Base-by-base conservation (phyloP, 2,113 vertebrate genomes). In the Pachycephala philippinensis region DNA sequence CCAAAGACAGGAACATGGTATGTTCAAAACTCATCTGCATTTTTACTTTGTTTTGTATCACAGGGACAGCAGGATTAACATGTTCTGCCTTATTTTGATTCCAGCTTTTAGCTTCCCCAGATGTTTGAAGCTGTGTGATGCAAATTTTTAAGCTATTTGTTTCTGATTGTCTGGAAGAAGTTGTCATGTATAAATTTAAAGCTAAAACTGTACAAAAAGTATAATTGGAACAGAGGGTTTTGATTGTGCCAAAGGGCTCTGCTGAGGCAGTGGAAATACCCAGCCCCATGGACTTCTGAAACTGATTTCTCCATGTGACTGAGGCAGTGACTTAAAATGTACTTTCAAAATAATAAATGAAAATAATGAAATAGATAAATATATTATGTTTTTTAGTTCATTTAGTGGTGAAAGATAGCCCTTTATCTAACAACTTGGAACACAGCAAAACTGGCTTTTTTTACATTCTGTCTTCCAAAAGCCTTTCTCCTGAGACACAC, bases 101-200 rank as follows among this genome's bases (percentile, higher is more conserved):
- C 52, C 33, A 77, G 86, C 47, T 81, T 83, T 87, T 69, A 30
- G 39, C 60, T 81, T 96, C 93, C 91, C 91, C 57, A 93, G 93
- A 94, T 95, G 75, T 97, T 95, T 90, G 53, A 81, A 95, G 56
- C 39, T 90, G 27, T 86, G 56, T 66, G 47, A 87, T 95, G 80
- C 65, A 95, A 94, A 92, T 84, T 90, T 94, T 78, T 78, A 66
- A 94, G 95, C 95, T 91, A n/a, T 71, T 97, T 95, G 39, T 84
- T 94, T 84, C 35, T 47, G 26, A 80, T 86, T 90, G 23, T 89
- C 61, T 93, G 39, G 52, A 88, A 92, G 8, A 86, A 81, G 31
- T 80, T 60, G 26, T 45, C 11, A 0, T 33, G 15, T 65, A 53
- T 42, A 40, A 78, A 89, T 79, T 22, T 27, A 44, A 78, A 78